Conservation (phyloP, 1,140 invertebrate species). For the Globodera rostochiensis region DNA sequence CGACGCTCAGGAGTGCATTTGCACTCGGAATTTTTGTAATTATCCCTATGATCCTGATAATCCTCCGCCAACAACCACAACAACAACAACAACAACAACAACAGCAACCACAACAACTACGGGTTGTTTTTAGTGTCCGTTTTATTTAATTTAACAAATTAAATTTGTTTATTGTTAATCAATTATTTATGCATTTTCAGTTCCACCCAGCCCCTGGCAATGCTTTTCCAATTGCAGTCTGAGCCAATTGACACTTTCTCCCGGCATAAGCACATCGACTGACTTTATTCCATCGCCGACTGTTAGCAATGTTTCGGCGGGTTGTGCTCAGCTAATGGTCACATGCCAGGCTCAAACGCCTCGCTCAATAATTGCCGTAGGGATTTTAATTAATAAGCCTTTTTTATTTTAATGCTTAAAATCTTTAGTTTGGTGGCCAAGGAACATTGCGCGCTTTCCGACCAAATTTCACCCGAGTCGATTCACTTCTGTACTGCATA, state of each 20-base stretch:
- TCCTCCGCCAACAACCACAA: neutral
- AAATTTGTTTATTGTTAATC: neutral
- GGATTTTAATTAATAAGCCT: neutral
- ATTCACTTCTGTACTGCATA: conserved; percentile 9
- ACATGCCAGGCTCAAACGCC: neutral
- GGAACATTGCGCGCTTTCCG: neutral
- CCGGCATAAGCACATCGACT: neutral
- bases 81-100: conserved; percentile 8
- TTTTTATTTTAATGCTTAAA: neutral
- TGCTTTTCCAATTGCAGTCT: conserved; percentile 6
- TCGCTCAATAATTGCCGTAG: neutral
- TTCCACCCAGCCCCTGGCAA: conserved; percentile 19
- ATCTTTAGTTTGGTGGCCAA: conserved; percentile 8
- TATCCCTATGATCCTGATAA: conserved; percentile 7
- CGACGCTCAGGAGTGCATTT: conserved; percentile 27
- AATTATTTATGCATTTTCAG: neutral
- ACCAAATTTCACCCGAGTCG: conserved; percentile 7
- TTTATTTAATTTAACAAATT: neutral
- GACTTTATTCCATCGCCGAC: neutral
- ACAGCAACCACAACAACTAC: neutral
- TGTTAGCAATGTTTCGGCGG: neutral
- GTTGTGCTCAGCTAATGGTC: conserved; percentile 13
- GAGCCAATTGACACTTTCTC: neutral
- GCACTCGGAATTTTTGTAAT: conserved; percentile 21
- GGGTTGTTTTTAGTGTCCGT: neutral